Evolutionary conservation across 2,797 vertebrate species (phyloP).

Genomic region (Phylloscopus collybita): DNA sequence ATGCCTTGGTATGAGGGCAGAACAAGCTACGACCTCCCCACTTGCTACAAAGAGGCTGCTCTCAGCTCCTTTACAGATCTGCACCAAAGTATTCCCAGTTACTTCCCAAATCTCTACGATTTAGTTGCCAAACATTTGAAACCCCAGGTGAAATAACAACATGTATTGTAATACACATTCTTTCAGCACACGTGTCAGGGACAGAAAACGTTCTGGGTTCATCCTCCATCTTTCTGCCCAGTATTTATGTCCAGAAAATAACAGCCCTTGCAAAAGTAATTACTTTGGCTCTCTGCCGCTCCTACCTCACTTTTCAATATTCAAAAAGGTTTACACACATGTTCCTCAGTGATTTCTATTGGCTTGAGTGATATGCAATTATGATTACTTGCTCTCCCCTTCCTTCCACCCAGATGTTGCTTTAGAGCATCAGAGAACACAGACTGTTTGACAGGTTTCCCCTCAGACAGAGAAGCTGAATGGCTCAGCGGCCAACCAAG

Average conservation of each 20-base stretch:
- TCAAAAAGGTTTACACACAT: slow-evolving; percentile 48
- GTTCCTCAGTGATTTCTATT: slow-evolving; percentile 13
- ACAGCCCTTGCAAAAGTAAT: slow-evolving; percentile 28
- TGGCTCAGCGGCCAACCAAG: not conserved
- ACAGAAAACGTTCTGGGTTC: slow-evolving; percentile 20
- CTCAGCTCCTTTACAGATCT: not conserved
- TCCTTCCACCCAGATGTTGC: slow-evolving; percentile 29
- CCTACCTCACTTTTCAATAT: slow-evolving; percentile 45
- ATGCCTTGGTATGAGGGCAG: accelerated
- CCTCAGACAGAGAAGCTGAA: not conserved
- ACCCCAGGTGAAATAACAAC: slow-evolving; percentile 9
- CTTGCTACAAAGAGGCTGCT: not conserved
- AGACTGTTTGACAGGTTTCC: slow-evolving; percentile 26
- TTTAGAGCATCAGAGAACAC: slow-evolving; percentile 25
- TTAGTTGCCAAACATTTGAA: not conserved
- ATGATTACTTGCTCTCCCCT: not conserved
- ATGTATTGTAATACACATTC: not conserved
- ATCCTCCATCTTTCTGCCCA: not conserved
- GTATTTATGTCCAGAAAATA: slow-evolving; percentile 41
- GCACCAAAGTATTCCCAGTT: not conserved
- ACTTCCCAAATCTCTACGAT: not conserved
- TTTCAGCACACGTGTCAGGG: not conserved
- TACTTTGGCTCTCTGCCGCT: slow-evolving; percentile 50
- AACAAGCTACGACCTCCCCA: not conserved
- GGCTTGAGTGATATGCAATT: not conserved